These are phyloP conservation scores for Habrosyne pyritoides DNA, from an alignment of 2,888 invertebrate genomes.

Conservation along the genomic window DNA sequence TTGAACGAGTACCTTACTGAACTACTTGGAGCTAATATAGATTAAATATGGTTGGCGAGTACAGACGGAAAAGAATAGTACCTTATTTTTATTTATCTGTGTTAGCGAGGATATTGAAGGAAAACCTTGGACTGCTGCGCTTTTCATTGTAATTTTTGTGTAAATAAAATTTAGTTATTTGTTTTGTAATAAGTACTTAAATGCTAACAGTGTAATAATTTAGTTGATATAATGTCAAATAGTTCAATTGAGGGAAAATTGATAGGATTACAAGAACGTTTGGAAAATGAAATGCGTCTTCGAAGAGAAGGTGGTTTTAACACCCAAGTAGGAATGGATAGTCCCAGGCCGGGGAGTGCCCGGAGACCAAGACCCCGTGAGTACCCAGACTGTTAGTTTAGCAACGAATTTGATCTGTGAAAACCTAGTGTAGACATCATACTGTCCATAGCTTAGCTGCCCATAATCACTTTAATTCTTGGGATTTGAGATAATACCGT, in stretches of 20 bases:
- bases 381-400: slow-evolving; percentile 43
- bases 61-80: slow-evolving; percentile 21
- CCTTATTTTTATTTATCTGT: slow-evolving; percentile 3
- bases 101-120: slow-evolving; percentile 50
- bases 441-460: slow-evolving; percentile 6
- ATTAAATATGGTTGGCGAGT: slow-evolving; percentile 18
- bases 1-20: slow-evolving; percentile 21
- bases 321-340: slow-evolving; percentile 81
- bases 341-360: slow-evolving; percentile 80
- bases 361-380: slow-evolving; percentile 87
- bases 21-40: slow-evolving; percentile 14
- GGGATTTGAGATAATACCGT: slow-evolving; percentile 11
- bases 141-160: slow-evolving; percentile 72
- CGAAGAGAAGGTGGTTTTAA: slow-evolving; percentile 85
- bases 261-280: slow-evolving; percentile 91
- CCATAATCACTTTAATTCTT: slow-evolving; percentile 21
- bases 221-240: slow-evolving; percentile 85
- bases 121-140: slow-evolving; percentile 76
- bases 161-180: slow-evolving; percentile 66
- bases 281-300: slow-evolving; percentile 85
- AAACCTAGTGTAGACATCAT: neutral
- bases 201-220: slow-evolving; percentile 63
- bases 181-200: slow-evolving; percentile 63
- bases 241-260: slow-evolving; percentile 91
- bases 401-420: no score